Percentiles rank a stretch among this genome's conserved stretches.
Conservation (phyloP, 2,888 invertebrate genomes). For the Melanostoma scalare region DNA sequence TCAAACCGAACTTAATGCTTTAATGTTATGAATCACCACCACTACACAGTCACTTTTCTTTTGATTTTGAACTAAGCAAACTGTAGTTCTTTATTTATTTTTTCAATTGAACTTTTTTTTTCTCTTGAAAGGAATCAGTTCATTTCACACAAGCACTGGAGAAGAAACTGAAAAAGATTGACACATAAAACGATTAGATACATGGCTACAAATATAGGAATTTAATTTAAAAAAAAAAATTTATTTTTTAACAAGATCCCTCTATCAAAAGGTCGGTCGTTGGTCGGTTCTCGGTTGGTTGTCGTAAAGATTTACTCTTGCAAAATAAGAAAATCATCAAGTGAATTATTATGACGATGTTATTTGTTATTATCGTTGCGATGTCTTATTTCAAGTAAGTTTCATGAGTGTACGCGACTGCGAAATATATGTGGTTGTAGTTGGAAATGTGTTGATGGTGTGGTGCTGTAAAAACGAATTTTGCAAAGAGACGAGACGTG, state of each 20-base stretch:
- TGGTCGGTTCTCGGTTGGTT: neutral
- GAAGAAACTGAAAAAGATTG: constrained; percentile 1
- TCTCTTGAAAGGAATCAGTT: neutral
- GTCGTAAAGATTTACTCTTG: constrained; percentile 45
- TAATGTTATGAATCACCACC: too few species aligned
- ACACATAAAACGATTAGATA: constrained; percentile 2
- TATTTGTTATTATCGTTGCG: neutral
- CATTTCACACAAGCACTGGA: neutral
- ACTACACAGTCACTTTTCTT: neutral
- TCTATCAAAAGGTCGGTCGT: constrained; percentile 61
- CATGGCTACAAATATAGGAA: neutral
- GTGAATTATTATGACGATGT: constrained; percentile 44
- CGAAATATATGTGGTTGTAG: constrained; percentile 1
- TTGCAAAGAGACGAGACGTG: constrained; percentile 25
- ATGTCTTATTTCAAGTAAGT: too few species aligned
- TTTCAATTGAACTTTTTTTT: constrained; percentile 1
- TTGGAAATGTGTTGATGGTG: too few species aligned
- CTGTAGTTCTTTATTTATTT: neutral
- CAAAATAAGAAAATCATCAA: constrained; percentile 26
- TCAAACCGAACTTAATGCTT: too few species aligned
- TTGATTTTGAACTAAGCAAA: neutral
- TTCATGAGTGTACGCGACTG: constrained; percentile 19
- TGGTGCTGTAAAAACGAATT: too few species aligned
- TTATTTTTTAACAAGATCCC: constrained; percentile 19
- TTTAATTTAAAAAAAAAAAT: constrained; percentile 4